phyloP scores from a whole-genome alignment of 2,888 invertebrate genomes.

The Lydus trimaculatus region DNA sequence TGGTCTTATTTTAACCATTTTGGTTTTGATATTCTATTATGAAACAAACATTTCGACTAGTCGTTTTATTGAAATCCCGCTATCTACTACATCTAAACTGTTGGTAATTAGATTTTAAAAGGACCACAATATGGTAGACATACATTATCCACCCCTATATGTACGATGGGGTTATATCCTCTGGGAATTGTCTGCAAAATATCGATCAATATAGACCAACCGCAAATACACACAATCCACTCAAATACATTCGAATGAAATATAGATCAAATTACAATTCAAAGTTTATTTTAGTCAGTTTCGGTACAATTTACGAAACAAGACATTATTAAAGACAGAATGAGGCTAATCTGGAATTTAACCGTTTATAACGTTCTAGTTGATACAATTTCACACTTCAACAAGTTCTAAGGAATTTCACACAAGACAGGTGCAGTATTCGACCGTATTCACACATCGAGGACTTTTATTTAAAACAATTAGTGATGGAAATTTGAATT shows the following conservation, averaged over 20 bases:
- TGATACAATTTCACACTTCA: background rate
- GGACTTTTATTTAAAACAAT: no score
- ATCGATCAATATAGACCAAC: background rate
- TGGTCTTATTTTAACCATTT: background rate
- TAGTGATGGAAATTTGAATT: no score
- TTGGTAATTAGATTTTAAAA: background rate
- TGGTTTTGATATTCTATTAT: background rate
- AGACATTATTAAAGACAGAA: no score
- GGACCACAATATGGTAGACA: background rate
- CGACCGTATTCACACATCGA: background rate
- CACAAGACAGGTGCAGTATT: background rate
- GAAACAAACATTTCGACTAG: background rate
- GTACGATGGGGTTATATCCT: background rate
- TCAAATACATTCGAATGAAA: background rate
- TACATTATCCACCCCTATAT: background rate
- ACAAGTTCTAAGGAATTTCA: background rate
- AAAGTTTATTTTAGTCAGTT: background rate
- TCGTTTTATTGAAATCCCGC: background rate
- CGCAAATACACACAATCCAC: background rate
- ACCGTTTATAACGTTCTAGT: background rate
- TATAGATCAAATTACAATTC: background rate
- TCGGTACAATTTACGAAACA: background rate
- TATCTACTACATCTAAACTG: background rate
- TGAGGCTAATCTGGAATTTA: background rate
- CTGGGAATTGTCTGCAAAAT: background rate